phyloP scores from a whole-genome alignment of 92 coral and sea anemone species.

The Anthopleura xanthogrammica region DNA sequence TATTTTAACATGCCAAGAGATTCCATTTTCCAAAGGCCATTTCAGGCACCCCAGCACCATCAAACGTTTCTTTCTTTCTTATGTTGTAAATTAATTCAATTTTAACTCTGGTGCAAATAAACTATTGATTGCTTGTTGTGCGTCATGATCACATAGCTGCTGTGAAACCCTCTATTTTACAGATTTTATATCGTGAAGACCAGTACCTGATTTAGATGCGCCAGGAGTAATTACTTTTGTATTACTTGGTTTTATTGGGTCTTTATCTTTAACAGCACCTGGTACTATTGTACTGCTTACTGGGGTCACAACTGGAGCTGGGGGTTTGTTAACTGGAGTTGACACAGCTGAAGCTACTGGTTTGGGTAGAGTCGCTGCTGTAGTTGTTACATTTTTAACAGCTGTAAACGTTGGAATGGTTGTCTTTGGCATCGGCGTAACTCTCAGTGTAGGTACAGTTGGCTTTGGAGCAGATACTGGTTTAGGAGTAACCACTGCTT shows the following conservation, averaged over 20 bases:
- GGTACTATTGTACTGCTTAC: conserved; percentile 32
- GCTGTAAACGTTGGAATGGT: conserved; percentile 46
- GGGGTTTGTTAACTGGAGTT: conserved; percentile 28
- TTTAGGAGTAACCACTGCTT: neutral
- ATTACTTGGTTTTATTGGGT: conserved; percentile 13
- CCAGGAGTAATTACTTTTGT: conserved; percentile 10
- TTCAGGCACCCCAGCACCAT: too few species aligned
- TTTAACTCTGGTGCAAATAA: too few species aligned
- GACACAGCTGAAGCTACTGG: conserved; percentile 12
- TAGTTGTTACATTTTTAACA: conserved; percentile 28
- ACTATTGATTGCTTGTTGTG: too few species aligned
- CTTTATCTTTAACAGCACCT: conserved; percentile 29
- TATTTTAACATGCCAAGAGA: too few species aligned
- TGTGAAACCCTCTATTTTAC: too few species aligned
- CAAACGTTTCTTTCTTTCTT: too few species aligned
- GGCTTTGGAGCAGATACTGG: conserved; percentile 35
- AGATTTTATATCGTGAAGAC: too few species aligned
- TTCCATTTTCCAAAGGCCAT: too few species aligned
- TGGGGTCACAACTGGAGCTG: conserved; percentile 32
- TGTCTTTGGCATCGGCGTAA: conserved; percentile 24
- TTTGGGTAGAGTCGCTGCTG: conserved; percentile 27
- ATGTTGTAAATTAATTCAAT: too few species aligned
- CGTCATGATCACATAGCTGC: too few species aligned
- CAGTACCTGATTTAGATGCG: conserved; percentile 4
- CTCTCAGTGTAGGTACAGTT: conserved; percentile 2